Percentiles rank a stretch among this genome's conserved stretches.
phyloP scores from a whole-genome alignment of 1,140 invertebrate species.

The Helicoverpa zea region DNA sequence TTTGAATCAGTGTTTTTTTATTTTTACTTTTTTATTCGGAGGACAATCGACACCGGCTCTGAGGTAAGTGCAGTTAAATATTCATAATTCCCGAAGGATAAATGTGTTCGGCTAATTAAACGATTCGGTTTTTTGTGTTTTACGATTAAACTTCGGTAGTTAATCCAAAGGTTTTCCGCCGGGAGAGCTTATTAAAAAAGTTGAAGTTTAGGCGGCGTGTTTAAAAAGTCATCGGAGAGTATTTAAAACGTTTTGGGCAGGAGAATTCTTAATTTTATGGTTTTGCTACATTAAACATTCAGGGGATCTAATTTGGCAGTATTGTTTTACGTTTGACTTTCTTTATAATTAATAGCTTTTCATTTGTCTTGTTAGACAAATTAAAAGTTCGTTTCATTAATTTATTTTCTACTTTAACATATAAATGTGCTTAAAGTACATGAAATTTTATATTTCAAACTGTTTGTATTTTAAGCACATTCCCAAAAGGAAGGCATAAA shows the following conservation, averaged over 20 bases:
- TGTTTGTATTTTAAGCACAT: background rate
- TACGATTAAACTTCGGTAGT: constrained; percentile 61
- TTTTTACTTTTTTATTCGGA: constrained; percentile 37
- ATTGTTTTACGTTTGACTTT: constrained; percentile 20
- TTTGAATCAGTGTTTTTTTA: constrained; percentile 43
- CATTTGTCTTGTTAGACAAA: background rate
- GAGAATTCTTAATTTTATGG: constrained; percentile 41
- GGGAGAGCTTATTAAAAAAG: constrained; percentile 69
- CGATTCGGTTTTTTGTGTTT: constrained; percentile 53
- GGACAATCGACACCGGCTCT: constrained; percentile 14
- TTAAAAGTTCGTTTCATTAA: background rate
- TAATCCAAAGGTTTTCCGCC: constrained; percentile 54
- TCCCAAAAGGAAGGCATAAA: too few relatives aligned
- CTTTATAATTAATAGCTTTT: background rate
- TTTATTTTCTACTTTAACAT: background rate
- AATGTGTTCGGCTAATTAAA: constrained; percentile 43
- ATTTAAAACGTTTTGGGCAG: constrained; percentile 55
- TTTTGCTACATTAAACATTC: constrained; percentile 14
- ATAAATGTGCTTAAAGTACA: background rate
- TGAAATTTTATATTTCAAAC: background rate
- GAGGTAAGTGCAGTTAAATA: constrained; percentile 46
- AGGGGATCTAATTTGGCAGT: constrained; percentile 13
- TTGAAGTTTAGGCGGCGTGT: constrained; percentile 59
- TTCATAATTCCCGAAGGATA: constrained; percentile 27
- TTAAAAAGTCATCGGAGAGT: constrained; percentile 62